Percentiles rank a stretch among this genome's conserved stretches.
phyloP scores from a whole-genome alignment of 2,113 vertebrate species.

The Heptranchias perlo region DNA sequence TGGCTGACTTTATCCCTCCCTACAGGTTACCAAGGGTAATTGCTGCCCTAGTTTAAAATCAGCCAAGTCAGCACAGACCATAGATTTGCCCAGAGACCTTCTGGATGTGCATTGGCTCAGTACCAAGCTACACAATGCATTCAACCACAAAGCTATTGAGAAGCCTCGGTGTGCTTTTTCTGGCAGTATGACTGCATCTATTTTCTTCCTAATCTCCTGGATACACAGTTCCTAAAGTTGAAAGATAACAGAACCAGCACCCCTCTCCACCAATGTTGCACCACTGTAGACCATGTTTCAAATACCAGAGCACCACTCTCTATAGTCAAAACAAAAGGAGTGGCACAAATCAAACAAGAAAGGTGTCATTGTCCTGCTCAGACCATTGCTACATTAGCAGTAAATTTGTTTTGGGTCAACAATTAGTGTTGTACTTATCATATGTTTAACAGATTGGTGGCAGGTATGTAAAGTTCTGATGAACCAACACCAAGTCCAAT shows the following conservation, averaged over 20 bases:
- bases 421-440: background rate
- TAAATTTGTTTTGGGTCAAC: background rate
- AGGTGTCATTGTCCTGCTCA: background rate
- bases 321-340: background rate
- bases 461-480: background rate
- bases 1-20: background rate
- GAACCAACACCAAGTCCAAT: background rate
- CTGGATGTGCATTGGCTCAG: background rate
- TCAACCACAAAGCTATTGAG: background rate
- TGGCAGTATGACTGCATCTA: background rate
- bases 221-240: background rate
- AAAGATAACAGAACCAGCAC: background rate
- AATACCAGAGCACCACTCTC: background rate
- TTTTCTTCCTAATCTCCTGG: background rate
- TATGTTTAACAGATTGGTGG: background rate
- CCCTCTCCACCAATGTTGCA: background rate
- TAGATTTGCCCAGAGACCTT: background rate
- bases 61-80: background rate
- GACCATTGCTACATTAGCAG: no score
- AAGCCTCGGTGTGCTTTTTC: background rate
- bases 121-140: slow-evolving; percentile 8
- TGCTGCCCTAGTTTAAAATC: background rate
- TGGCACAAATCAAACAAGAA: background rate
- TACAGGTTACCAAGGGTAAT: background rate
- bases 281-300: background rate